Percentiles rank a stretch among this genome's conserved stretches.
These are phyloP conservation scores for Sparus aurata DNA, from an alignment of 2,797 vertebrate species.

Conservation along the genomic window DNA sequence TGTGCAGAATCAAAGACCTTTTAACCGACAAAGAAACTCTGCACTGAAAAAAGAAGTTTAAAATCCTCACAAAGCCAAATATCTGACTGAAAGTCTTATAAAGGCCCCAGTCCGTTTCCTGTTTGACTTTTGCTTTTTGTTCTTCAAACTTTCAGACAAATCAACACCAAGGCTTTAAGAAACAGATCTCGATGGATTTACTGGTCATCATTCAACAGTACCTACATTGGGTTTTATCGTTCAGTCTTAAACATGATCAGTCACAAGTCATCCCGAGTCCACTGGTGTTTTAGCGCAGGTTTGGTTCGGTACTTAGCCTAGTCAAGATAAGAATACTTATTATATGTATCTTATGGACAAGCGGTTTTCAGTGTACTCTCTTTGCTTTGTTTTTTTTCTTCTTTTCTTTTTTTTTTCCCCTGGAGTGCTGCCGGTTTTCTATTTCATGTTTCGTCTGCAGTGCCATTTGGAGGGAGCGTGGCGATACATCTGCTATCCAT, in stretches of 20 bases:
- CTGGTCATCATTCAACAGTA: background rate
- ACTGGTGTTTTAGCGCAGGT: background rate
- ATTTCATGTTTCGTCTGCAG: slow-evolving; percentile 9
- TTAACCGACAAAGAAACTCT: background rate
- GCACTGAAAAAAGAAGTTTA: background rate
- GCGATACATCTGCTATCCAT: slow-evolving; percentile 17
- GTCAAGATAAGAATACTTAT: background rate
- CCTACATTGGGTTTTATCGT: background rate
- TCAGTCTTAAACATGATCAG: background rate
- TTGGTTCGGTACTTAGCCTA: background rate
- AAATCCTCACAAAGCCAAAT: background rate
- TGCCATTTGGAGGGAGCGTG: slow-evolving; percentile 4
- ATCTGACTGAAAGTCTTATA: background rate
- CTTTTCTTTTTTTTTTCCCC: background rate
- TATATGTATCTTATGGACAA: background rate
- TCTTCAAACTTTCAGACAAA: background rate
- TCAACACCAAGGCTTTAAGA: background rate
- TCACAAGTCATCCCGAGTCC: background rate
- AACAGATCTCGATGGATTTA: background rate
- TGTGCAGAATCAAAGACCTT: background rate
- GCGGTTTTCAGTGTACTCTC: background rate
- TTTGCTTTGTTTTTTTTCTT: background rate
- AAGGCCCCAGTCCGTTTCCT: background rate
- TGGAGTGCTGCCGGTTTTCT: background rate
- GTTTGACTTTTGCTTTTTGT: background rate